These are phyloP conservation scores for Sebastes cheni DNA, from an alignment of 2,797 vertebrate species.

Conservation along the genomic window DNA sequence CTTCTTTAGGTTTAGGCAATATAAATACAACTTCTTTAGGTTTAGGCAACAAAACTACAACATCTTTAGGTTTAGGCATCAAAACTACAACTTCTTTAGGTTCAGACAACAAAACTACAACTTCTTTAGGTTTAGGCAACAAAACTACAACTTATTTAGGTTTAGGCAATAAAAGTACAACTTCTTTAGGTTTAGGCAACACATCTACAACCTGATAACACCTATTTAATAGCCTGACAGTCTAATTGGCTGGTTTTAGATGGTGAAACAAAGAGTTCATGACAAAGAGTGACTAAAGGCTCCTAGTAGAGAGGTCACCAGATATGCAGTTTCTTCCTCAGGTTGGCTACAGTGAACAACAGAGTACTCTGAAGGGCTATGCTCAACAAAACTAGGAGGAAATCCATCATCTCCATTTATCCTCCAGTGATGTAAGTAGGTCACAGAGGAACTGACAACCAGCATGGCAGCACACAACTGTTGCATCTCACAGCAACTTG, in stretches of 20 bases:
- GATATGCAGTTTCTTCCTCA: not conserved
- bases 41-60: too few relatives aligned
- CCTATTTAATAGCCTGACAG: too few relatives aligned
- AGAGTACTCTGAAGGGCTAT: not conserved
- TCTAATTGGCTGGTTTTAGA: too few relatives aligned
- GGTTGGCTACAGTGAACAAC: not conserved
- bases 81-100: too few relatives aligned
- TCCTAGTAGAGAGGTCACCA: not conserved
- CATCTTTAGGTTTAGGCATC: fast-evolving
- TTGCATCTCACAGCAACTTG: slow-evolving; percentile 11
- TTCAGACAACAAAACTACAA: too few relatives aligned
- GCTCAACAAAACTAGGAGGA: not conserved
- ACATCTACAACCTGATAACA: too few relatives aligned
- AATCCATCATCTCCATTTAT: not conserved
- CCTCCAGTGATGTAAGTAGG: not conserved
- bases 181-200: too few relatives aligned
- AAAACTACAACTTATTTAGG: fast-evolving
- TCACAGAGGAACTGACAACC: slow-evolving; percentile 13
- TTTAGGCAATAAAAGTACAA: too few relatives aligned
- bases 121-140: fast-evolving
- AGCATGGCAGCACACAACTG: slow-evolving; percentile 19
- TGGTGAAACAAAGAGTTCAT: not conserved
- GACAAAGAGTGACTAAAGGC: not conserved
- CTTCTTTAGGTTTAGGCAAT: too few relatives aligned
- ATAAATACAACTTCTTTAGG: too few relatives aligned